phyloP scores from a whole-genome alignment of 2,888 invertebrate genomes.

The Dinocampus coccinellae region DNA sequence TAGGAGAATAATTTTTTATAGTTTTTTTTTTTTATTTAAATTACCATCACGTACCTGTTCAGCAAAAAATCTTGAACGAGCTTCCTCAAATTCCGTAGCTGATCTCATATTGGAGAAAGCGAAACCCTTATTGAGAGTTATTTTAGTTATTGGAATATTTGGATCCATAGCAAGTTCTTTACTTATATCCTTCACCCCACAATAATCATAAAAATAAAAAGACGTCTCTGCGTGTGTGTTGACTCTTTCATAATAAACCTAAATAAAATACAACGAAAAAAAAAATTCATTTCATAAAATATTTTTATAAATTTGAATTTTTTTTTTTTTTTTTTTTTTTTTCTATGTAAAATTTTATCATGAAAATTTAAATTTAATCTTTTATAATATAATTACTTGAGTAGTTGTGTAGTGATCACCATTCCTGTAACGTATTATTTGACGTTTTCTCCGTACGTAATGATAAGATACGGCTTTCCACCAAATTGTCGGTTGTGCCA shows the following conservation, averaged over 20 bases:
- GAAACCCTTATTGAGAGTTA: conserved; percentile 83
- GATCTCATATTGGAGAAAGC: conserved; percentile 85
- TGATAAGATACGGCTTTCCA: conserved; percentile 91
- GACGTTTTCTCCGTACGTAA: conserved; percentile 82
- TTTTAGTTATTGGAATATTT: conserved; percentile 81
- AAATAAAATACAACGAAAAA: conserved; percentile 45
- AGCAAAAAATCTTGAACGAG: conserved; percentile 82
- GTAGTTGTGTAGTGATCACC: conserved; percentile 87
- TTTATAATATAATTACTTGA: conserved; percentile 72
- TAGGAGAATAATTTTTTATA: background rate
- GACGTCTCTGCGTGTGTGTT: conserved; percentile 84
- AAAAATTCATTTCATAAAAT: background rate
- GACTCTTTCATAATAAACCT: conserved; percentile 86
- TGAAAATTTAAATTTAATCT: background rate
- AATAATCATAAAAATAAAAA: conserved; percentile 82
- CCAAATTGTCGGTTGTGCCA: conserved; percentile 84
- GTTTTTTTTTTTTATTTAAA: background rate
- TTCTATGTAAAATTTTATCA: background rate
- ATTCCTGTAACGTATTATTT: conserved; percentile 83
- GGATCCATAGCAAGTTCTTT: conserved; percentile 78
- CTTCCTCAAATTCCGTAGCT: conserved; percentile 86
- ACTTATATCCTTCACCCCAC: conserved; percentile 83
- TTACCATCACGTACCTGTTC: conserved; percentile 71
- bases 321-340: background rate
- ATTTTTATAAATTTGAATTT: background rate